Evolutionary conservation across 2,797 vertebrate species (phyloP), one percentile per base, ranked within the genome.

Genomic region (Sciaenops ocellatus): DNA sequence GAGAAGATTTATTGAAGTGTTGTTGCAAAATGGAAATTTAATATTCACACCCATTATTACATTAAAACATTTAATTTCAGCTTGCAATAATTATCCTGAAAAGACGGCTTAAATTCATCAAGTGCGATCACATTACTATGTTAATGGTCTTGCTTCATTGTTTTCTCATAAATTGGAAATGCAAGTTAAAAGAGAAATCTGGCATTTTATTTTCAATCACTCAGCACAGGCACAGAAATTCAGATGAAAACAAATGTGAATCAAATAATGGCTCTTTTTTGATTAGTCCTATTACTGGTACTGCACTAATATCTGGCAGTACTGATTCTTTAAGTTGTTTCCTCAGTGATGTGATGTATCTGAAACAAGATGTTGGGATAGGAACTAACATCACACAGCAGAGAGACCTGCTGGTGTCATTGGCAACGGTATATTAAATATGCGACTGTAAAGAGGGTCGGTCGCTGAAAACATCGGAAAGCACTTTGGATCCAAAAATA

Each of bases 91-190:
- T 65, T 18, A 63, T n/a, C 41, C 26, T 30, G 26, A 76, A 68
- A 77, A 63, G 22, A 52, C 54, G 47, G 55, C 46, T 65, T 78
- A 24, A 56, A 74, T 68, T 72, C 47, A 77, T 72, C 22, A 51
- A 51, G 28, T n/a, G 4, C 66, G 55, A 64, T 82, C 42, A 67
- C 75, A 80, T 82, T 82, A 79, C 22, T 44, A 66, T 80, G 15
- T 62, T 41, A 76, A 63, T 76, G 61, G 22, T 50, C 20, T 54
- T 42, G 69, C 54, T 68, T 71, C 26, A 55, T 73, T 85, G 69
- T 85, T 67, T 79, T 63, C 22, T 75, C 16, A 44, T 72, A 30
- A 69, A 34, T 72, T 75, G 4, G 54, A 73, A 69, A 71, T 78
- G 42, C 28, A 56, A 72, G 78, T 84, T 56, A 46, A 61, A 38